phyloP scores from a whole-genome alignment of 2,797 vertebrate genomes.

The Anguilla anguilla region DNA sequence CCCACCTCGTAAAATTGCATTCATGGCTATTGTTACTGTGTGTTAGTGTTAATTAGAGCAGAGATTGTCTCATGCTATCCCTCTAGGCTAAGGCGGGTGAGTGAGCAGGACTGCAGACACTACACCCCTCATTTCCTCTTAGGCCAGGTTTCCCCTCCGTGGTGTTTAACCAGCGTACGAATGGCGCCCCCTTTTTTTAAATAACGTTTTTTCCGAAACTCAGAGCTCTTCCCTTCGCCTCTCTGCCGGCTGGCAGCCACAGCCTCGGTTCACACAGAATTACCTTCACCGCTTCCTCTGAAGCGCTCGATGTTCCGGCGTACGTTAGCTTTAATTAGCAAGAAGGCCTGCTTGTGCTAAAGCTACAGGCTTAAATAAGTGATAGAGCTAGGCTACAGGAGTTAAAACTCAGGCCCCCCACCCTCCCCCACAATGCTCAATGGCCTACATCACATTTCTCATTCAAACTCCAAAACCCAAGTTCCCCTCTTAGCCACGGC shows the following conservation, averaged over 20 bases:
- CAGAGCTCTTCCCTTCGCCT: neutral
- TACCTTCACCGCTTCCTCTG: neutral
- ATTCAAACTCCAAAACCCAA: neutral
- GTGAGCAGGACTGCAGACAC: conserved; percentile 65
- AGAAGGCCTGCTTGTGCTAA: conserved; percentile 53
- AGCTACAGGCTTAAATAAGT: conserved; percentile 48
- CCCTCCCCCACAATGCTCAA: conserved; percentile 50
- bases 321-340: conserved; percentile 24
- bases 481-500: neutral
- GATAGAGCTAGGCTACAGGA: neutral
- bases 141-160: conserved; percentile 54
- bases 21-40: conserved; percentile 65
- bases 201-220: conserved; percentile 52
- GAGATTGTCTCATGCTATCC: conserved; percentile 76
- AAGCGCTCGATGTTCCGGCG: neutral
- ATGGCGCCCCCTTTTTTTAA: conserved; percentile 61
- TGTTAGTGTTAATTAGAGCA: conserved; percentile 83
- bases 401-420: neutral
- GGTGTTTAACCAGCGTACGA: conserved; percentile 66
- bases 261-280: neutral
- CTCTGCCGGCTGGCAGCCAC: neutral
- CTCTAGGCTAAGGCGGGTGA: conserved; percentile 77
- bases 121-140: conserved; percentile 65
- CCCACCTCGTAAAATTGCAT: conserved; percentile 60
- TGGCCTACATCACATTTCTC: conserved; percentile 61